Percentiles rank a stretch among this genome's conserved stretches.
phyloP scores from a whole-genome alignment of 2,888 invertebrate species.

The Cataglyphis altisquamis region DNA sequence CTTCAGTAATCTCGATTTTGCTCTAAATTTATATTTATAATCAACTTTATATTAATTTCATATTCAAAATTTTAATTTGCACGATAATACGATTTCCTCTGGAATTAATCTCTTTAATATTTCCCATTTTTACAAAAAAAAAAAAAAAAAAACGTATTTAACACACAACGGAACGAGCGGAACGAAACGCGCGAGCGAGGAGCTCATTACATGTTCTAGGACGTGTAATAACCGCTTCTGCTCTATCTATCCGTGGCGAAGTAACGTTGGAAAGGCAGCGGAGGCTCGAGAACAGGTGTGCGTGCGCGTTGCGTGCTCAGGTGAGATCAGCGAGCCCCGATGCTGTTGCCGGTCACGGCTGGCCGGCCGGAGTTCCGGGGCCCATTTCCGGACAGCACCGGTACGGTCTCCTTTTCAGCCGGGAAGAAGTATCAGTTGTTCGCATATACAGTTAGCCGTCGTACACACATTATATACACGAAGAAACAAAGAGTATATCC shows the following conservation, averaged over 20 bases:
- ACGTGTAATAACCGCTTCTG: conserved; percentile 46
- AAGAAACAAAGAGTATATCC: conserved; percentile 51
- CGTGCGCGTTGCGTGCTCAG: conserved; percentile 28
- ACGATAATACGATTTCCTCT: background rate
- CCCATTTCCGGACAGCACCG: conserved; percentile 84
- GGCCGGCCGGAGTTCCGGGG: conserved; percentile 85
- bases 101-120: background rate
- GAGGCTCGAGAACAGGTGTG: conserved; percentile 61
- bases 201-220: conserved; percentile 46
- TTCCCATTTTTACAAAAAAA: background rate
- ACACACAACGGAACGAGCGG: background rate
- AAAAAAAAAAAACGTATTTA: background rate
- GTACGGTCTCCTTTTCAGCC: conserved; percentile 81
- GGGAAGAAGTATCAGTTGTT: conserved; percentile 70
- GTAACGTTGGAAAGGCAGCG: conserved; percentile 61
- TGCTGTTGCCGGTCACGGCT: conserved; percentile 83
- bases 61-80: background rate
- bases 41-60: background rate
- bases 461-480: conserved; percentile 52
- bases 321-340: conserved; percentile 58
- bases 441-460: conserved; percentile 75
- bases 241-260: conserved; percentile 44
- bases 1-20: background rate
- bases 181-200: conserved; percentile 8
- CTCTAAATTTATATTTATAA: background rate